Percentiles rank a stretch among this genome's conserved stretches.
These are phyloP conservation scores for Oreochromis tanganicae DNA, from an alignment of 2,113 vertebrate genomes.

Conservation along the genomic window DNA sequence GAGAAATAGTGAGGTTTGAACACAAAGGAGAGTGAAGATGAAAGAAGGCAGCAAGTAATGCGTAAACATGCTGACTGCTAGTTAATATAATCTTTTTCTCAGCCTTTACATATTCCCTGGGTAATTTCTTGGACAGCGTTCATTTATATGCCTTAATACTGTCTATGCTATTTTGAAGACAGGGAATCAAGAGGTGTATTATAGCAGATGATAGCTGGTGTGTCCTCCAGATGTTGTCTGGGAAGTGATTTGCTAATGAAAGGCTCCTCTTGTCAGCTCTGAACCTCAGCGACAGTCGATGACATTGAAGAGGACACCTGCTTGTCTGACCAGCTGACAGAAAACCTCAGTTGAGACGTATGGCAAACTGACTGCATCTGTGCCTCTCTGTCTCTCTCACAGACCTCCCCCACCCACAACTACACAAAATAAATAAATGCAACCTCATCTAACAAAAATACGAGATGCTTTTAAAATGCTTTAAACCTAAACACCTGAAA, in stretches of 20 bases:
- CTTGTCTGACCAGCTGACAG: conserved; percentile 1
- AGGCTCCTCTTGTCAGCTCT: conserved; percentile 15
- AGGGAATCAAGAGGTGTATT: not conserved
- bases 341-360: not conserved
- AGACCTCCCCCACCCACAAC: not conserved
- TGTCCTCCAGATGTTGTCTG: conserved; percentile 60
- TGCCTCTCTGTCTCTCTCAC: not conserved
- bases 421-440: not conserved
- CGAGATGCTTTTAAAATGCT: not conserved
- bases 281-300: not conserved
- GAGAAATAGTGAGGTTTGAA: not conserved
- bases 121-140: not conserved
- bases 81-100: not conserved
- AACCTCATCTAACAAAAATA: not conserved
- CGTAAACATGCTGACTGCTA: not conserved
- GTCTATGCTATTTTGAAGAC: not conserved
- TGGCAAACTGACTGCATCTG: not conserved
- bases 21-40: not conserved
- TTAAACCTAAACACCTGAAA: not conserved
- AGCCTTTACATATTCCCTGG: not conserved
- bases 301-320: conserved; percentile 44
- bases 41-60: not conserved
- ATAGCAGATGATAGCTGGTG: conserved; percentile 9
- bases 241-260: conserved; percentile 49
- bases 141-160: not conserved